Base-by-base conservation (phyloP, 1,140 invertebrate species). In the Saccostrea echinata region DNA sequence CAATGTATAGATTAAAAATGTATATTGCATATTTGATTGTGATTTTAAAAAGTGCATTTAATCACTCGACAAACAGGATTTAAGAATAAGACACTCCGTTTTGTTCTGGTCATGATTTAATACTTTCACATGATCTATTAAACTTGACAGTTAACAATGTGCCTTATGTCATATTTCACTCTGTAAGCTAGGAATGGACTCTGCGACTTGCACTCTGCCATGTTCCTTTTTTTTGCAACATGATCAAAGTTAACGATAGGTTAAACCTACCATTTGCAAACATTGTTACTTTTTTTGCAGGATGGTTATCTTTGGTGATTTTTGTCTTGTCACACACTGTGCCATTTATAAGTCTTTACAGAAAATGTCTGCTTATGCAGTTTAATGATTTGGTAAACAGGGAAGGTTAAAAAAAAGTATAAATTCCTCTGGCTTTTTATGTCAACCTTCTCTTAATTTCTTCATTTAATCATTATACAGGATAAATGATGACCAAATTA, bases 81-180 rank as follows among this genome's bases (percentile, higher is more conserved):
- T 33, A 76, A 27, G 68, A 76, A 61, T 21, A 61, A 21, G 55
- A n/a, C 18, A n/a, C 3, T 61, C n/a, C 18, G 13, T 21, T 1
- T 35, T 27, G 24, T 76, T 76, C 27, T 16, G 3, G 16, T 27
- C 68, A 30, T 30, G 68, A 76, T 30, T 33, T n/a, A 64, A 64
- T 64, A 18, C 24, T 71, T 71, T 71, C 64, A 24, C 24, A 71
- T 71, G 68, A 71, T 71, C 24, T 30, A 76, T 76, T 76, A 76
- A 76, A 76, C 68, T 33, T 76, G 68, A 76, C 68, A 76, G 68
- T 76, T 16, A 30, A 76, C 68, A 76, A 21, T 61, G 55, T 61
- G 55, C 21, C 55, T 61, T 18, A 43, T 43, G 43, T 43, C 43
- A 43, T 61, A 21, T 61, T 21, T 21, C 18, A 18, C n/a, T 61